Conservation (phyloP, 2,797 vertebrate genomes). For the Zalophus californianus region DNA sequence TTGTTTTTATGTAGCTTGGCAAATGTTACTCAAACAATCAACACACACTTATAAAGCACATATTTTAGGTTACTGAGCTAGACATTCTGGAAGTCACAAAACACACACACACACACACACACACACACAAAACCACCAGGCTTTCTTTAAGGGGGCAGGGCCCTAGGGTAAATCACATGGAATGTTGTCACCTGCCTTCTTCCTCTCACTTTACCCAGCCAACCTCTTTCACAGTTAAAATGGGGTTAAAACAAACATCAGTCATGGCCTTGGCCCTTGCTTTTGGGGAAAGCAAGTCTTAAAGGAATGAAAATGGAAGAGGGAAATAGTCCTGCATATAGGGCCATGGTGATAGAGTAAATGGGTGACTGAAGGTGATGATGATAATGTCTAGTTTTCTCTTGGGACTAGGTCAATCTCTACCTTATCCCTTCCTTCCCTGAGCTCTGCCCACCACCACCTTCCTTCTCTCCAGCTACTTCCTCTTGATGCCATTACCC, state of each 20-base stretch:
- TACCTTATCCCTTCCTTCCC: background rate
- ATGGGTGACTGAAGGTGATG: background rate
- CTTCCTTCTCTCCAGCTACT: background rate
- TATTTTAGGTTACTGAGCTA: conserved; percentile 49
- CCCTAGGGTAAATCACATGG: background rate
- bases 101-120: background rate
- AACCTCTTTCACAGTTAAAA: conserved; percentile 45
- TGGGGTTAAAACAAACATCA: conserved; percentile 23
- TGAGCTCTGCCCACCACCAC: background rate
- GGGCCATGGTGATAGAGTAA: background rate
- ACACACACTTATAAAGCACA: conserved; percentile 40
- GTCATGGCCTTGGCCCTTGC: background rate
- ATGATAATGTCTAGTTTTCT: background rate
- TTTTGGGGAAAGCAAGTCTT: background rate
- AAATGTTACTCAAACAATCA: conserved; percentile 55
- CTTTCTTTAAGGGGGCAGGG: background rate
- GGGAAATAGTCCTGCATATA: background rate
- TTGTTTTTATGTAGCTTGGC: conserved; percentile 54
- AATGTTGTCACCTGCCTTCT: background rate
- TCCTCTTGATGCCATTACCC: background rate
- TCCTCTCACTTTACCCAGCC: conserved; percentile 5
- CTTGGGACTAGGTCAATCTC: background rate
- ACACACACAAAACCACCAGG: background rate
- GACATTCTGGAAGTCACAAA: conserved; percentile 48
- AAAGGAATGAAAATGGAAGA: conserved; percentile 16